Base-by-base conservation (phyloP, 1,140 invertebrate species). In the Drosophila kepulauana region DNA sequence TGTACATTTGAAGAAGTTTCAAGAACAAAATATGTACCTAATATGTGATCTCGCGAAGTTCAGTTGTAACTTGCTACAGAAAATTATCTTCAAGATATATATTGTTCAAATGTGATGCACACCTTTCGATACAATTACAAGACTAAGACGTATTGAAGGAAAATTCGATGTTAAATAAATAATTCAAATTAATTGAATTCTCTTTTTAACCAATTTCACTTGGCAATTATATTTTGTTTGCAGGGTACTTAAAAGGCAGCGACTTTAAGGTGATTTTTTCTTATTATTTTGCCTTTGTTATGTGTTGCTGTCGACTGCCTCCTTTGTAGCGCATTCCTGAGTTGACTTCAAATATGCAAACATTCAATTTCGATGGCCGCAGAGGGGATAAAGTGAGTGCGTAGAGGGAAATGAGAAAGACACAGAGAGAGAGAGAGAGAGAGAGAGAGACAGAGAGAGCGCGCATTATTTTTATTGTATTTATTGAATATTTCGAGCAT, bases 401-500 rank as follows among this genome's bases (percentile, higher is more conserved):
- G 38, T 3, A 5, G 10, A n/a, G 3, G 8, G 41, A 43, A n/a
- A 16, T 46, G n/a, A 7, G 11, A 30, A 4, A 30, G 15, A 8
- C 67, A 13, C 49, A n/a, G 54, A 3, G 51, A 25, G 20, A 25
- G 20, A 25, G 7, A 30, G 15, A 8, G 72, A 13, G 57, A n/a
- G 54, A 3, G 51, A 25, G 20, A 25, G 20, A 25, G 20, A 25
- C 3, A 25, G 13, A 30, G 41, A 38, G 16, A 46, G 43, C 51
- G 67, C 51, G 64, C 54, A 78, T 79, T 68, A 80, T 87, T 82
- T 86, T 79, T 87, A 87, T 87, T 87, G 82, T 87, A 82, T 79
- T 87, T 87, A 87, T 87, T 88, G 82, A 87, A 82, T 87, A 87
- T 87, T 87, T 87, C 68, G 43, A 73, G 72, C 81, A 85, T 85